Conservation (phyloP, 2,113 vertebrate genomes). For the Lutjanus erythropterus region DNA sequence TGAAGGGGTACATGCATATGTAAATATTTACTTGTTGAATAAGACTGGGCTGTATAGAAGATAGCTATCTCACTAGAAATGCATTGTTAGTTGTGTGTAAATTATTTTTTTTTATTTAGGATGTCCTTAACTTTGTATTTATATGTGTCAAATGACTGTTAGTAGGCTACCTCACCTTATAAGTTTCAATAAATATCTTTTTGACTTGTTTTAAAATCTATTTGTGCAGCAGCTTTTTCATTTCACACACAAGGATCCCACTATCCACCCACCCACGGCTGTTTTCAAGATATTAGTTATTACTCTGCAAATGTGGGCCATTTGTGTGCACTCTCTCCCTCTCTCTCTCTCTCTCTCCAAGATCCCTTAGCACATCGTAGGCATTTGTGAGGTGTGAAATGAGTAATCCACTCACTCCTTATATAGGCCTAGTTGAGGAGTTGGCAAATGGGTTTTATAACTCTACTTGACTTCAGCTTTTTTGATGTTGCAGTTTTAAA, state of each 20-base stretch:
- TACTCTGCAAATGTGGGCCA: slow-evolving; percentile 63
- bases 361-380: slow-evolving; percentile 64
- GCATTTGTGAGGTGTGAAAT: slow-evolving; percentile 79
- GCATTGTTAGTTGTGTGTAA: slow-evolving; percentile 59
- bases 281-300: slow-evolving; percentile 69
- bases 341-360: slow-evolving; percentile 42
- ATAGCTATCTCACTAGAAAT: slow-evolving; percentile 34
- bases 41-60: slow-evolving; percentile 75
- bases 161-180: slow-evolving; percentile 46
- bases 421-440: slow-evolving; percentile 63
- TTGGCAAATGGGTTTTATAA: slow-evolving; percentile 64
- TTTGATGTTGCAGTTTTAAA: slow-evolving; percentile 27
- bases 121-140: slow-evolving; percentile 62
- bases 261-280: slow-evolving; percentile 62
- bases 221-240: slow-evolving; percentile 35
- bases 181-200: slow-evolving; percentile 68
- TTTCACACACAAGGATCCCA: slow-evolving; percentile 69
- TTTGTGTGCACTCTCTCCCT: slow-evolving; percentile 51
- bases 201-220: slow-evolving; percentile 16
- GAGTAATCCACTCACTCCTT: slow-evolving; percentile 73
- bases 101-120: slow-evolving; percentile 62
- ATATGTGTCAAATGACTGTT: slow-evolving; percentile 51
- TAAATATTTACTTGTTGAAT: slow-evolving; percentile 75
- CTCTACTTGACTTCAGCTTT: slow-evolving; percentile 30
- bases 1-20: slow-evolving; percentile 75